Conservation (phyloP, 2,888 invertebrate species). For the Meteorus colon region DNA sequence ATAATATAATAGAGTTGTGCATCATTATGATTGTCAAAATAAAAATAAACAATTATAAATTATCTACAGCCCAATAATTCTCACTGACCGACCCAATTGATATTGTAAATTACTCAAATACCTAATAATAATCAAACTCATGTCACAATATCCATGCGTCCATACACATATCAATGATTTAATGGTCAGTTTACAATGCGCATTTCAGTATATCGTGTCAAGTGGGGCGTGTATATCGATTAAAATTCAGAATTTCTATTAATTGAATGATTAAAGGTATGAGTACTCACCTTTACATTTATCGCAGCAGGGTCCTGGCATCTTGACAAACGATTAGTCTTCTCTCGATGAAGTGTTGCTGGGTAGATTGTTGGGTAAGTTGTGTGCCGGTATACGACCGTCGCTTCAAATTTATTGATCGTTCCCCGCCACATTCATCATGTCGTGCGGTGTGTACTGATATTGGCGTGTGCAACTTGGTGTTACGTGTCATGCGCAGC, state of each 20-base stretch:
- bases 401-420: conserved; percentile 69
- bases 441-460: not conserved
- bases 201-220: not conserved
- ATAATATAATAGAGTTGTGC: not conserved
- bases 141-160: not conserved
- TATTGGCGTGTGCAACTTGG: conserved; percentile 60
- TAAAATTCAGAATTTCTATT: not conserved
- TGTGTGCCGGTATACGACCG: conserved; percentile 55
- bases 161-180: not conserved
- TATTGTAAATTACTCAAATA: not conserved
- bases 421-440: conserved; percentile 56
- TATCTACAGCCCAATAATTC: not conserved
- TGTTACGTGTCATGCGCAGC: conserved; percentile 63
- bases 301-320: conserved; percentile 69
- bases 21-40: not conserved
- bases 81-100: not conserved
- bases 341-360: conserved; percentile 39
- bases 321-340: conserved; percentile 51
- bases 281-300: conserved; percentile 67
- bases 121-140: not conserved
- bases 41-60: not conserved
- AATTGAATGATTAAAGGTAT: conserved; percentile 11
- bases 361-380: conserved; percentile 46
- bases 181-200: not conserved
- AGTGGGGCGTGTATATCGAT: not conserved